A percentile compares a stretch with the other conserved stretches of the same genome.
Conservation (phyloP, 2,888 invertebrate species). For the Campoplex capitator region DNA sequence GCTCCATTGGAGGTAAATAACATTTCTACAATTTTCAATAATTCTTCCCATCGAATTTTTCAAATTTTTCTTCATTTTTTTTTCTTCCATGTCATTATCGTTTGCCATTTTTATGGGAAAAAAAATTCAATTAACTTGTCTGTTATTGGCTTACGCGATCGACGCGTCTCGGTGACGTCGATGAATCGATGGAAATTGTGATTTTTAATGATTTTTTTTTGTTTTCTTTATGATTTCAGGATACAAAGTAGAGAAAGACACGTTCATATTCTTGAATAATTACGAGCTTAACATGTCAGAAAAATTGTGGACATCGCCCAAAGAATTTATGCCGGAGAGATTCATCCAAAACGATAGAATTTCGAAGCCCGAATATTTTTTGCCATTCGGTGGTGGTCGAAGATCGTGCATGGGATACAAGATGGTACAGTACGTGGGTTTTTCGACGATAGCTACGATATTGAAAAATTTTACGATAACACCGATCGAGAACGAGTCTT, state of each 20-base stretch:
- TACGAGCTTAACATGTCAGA: conserved; percentile 88
- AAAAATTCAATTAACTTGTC: no score
- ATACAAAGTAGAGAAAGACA: conserved; percentile 87
- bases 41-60: neutral
- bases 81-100: neutral
- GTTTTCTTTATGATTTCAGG: conserved; percentile 83
- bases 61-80: no score
- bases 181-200: neutral
- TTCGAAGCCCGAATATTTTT: conserved; percentile 88
- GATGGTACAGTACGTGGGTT: conserved; percentile 87
- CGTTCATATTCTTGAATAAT: conserved; percentile 89
- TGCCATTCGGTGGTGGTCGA: conserved; percentile 89
- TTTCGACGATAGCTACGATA: conserved; percentile 86
- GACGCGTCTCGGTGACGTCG: no score
- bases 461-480: conserved; percentile 86
- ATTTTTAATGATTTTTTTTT: neutral
- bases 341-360: conserved; percentile 87
- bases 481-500: conserved; percentile 84
- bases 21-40: conserved; percentile 37
- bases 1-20: conserved; percentile 87
- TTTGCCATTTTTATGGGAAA: neutral
- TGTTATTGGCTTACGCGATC: no score
- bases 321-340: conserved; percentile 87
- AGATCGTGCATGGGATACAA: conserved; percentile 90
- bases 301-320: conserved; percentile 87